phyloP scores from a whole-genome alignment of 2,888 invertebrate genomes.

The Hypsopygia costalis region DNA sequence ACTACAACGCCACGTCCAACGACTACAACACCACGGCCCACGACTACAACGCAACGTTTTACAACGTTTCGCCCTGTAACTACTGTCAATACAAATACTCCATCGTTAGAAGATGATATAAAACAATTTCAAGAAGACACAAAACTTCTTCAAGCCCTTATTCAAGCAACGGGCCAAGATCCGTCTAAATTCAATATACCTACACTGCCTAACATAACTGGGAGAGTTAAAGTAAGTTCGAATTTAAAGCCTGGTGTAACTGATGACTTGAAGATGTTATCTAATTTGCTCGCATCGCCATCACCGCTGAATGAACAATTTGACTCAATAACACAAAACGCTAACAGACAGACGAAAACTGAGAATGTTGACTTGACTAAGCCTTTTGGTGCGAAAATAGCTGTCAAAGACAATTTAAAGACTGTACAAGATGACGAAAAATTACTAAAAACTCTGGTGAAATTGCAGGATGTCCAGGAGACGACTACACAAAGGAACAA shows the following conservation, averaged over 20 bases:
- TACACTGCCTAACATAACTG: slow-evolving; percentile 45
- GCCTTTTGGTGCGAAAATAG: slow-evolving; percentile 62
- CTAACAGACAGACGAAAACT: slow-evolving; percentile 26
- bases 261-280: slow-evolving; percentile 53
- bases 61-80: too few species aligned
- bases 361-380: slow-evolving; percentile 38
- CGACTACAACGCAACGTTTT: slow-evolving; percentile 28
- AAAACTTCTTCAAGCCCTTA: slow-evolving; percentile 64
- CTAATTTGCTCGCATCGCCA: slow-evolving; percentile 58
- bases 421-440: slow-evolving; percentile 64
- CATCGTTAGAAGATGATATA: slow-evolving; percentile 69
- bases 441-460: slow-evolving; percentile 71
- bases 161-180: slow-evolving; percentile 71
- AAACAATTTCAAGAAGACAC: slow-evolving; percentile 74
- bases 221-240: slow-evolving; percentile 54
- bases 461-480: slow-evolving; percentile 68
- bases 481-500: slow-evolving; percentile 62
- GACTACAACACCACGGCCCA: slow-evolving; percentile 48
- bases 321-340: slow-evolving; percentile 40
- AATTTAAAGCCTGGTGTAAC: slow-evolving; percentile 33
- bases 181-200: slow-evolving; percentile 70
- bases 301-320: slow-evolving; percentile 59
- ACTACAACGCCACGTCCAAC: slow-evolving; percentile 42
- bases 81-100: slow-evolving; percentile 32
- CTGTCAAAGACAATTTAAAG: slow-evolving; percentile 57